phyloP scores from a whole-genome alignment of 2,888 invertebrate species.

The Pristionchus maxplancki region DNA sequence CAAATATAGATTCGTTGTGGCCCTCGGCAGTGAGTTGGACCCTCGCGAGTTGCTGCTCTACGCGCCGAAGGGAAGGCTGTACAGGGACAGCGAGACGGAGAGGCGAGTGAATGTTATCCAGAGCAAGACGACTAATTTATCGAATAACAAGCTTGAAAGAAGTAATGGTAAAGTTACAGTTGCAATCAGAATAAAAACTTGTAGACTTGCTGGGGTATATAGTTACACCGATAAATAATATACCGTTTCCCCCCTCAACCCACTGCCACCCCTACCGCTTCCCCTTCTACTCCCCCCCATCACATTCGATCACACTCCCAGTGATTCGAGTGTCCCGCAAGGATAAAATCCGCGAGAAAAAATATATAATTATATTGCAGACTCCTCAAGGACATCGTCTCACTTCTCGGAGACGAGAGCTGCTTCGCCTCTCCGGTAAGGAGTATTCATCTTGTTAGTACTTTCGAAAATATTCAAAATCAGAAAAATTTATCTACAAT shows the following conservation, averaged over 20 bases:
- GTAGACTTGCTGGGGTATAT: too few species aligned
- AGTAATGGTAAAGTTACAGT: too few species aligned
- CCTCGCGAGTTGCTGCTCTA: conserved; percentile 61
- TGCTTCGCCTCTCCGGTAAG: conserved; percentile 45
- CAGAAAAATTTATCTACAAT: background rate
- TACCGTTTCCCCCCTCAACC: too few species aligned
- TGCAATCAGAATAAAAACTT: too few species aligned
- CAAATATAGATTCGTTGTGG: conserved; percentile 67
- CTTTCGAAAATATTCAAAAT: conserved; percentile 6
- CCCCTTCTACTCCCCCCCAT: too few species aligned
- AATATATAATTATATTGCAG: background rate
- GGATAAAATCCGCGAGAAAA: background rate
- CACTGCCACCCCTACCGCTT: too few species aligned
- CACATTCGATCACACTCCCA: too few species aligned
- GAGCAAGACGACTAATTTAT: too few species aligned
- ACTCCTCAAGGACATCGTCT: conserved; percentile 34
- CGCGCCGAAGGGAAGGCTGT: conserved; percentile 64
- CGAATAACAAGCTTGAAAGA: too few species aligned
- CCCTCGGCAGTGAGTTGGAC: conserved; percentile 69
- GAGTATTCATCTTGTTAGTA: background rate
- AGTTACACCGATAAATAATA: too few species aligned
- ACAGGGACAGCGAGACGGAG: conserved; percentile 67
- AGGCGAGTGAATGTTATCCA: conserved; percentile 23
- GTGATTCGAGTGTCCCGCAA: too few species aligned
- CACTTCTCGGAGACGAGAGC: conserved; percentile 20